Conservation (phyloP, 2,797 vertebrate species). For the Gastrophryne carolinensis region DNA sequence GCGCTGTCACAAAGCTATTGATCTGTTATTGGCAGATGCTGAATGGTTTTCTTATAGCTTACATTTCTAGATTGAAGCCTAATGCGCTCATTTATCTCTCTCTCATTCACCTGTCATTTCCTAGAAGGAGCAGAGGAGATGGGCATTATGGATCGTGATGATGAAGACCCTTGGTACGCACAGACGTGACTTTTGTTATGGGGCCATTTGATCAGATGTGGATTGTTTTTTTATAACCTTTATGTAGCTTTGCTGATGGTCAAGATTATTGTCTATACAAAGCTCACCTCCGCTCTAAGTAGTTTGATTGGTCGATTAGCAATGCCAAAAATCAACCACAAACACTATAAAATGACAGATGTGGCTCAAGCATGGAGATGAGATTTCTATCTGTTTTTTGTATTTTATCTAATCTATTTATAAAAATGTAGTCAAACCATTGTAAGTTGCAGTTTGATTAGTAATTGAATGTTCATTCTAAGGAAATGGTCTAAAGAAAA, state of each 20-base stretch:
- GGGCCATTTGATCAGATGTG: not conserved
- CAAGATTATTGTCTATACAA: not conserved
- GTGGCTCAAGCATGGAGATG: too few species aligned
- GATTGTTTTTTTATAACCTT: not conserved
- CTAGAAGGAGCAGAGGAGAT: not conserved
- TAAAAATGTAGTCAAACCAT: too few species aligned
- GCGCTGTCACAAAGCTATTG: not conserved
- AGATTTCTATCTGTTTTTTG: too few species aligned
- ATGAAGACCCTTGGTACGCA: not conserved
- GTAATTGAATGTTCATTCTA: too few species aligned
- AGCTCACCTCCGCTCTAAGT: too few species aligned
- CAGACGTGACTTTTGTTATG: conserved; percentile 1
- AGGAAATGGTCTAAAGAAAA: too few species aligned
- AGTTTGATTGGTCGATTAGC: too few species aligned
- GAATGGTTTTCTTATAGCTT: not conserved
- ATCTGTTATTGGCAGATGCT: not conserved
- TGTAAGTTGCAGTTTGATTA: too few species aligned
- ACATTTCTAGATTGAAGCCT: not conserved
- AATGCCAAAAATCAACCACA: too few species aligned
- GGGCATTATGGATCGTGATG: conserved; percentile 7
- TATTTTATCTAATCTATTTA: too few species aligned
- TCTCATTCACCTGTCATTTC: not conserved
- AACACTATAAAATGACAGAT: too few species aligned
- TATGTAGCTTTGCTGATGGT: not conserved
- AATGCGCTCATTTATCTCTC: not conserved